phyloP scores from a whole-genome alignment of 2,797 vertebrate species.

The Chloroceryle inda region DNA sequence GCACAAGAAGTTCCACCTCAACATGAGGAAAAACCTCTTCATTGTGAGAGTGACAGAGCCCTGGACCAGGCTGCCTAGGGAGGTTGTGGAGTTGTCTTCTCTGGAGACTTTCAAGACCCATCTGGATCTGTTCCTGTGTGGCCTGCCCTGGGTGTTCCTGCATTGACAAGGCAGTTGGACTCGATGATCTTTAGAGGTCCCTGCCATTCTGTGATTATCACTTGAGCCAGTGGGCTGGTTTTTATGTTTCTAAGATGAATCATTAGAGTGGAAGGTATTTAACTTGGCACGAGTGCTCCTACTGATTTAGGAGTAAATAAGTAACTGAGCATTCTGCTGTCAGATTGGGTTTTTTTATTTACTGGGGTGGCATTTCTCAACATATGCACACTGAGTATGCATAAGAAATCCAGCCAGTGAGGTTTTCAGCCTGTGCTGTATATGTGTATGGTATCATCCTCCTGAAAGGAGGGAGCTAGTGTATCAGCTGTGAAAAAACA shows the following conservation, averaged over 20 bases:
- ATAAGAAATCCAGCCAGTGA: neutral
- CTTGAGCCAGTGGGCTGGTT: neutral
- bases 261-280: neutral
- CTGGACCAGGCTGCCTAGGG: no score
- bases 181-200: no score
- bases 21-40: no score
- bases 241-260: neutral
- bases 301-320: slow-evolving; percentile 21
- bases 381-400: neutral
- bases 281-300: neutral
- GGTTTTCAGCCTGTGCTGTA: neutral
- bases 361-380: neutral
- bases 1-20: no score
- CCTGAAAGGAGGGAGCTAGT: neutral
- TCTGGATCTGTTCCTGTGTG: no score
- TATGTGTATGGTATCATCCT: neutral
- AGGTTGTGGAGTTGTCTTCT: no score
- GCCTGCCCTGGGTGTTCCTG: no score
- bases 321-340: slow-evolving; percentile 6
- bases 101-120: no score
- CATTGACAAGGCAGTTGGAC: no score
- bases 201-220: neutral
- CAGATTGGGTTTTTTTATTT: neutral
- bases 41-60: no score
- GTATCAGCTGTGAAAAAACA: neutral